Base-by-base conservation (phyloP, 2,888 invertebrate genomes). In the Drymonia ruficornis region DNA sequence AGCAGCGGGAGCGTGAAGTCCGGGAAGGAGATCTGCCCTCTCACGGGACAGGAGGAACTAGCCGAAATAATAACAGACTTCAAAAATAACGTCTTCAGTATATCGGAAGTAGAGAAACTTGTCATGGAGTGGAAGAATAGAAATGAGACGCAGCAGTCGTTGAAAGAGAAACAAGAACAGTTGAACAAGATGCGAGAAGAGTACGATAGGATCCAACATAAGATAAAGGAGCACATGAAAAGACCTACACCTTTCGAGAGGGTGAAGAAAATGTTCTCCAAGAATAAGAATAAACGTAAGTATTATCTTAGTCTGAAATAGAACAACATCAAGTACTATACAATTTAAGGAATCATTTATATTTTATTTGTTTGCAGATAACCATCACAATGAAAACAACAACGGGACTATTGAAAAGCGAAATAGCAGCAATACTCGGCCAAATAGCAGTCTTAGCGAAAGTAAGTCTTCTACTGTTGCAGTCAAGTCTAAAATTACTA, bases 61-160 rank as follows among this genome's bases (percentile, higher is more conserved):
- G 94, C 96, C 3, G 97, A 97, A 87, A 97, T 98, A 50, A 96
- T 98, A 80, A 96, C 96, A 76, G 97, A 97, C 75, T 97, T 97
- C 76, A 97, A 98, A 83, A 97, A 97, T 76, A 97, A 97, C 76
- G 97, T 97, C 3, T 96, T 97, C 66, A 96, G 96, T 0, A 96
- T 98, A 76, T 94, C 95, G 0, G 97, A 97, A 88, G 96, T 97
- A 0, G 97, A 97, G 82, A 95, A 96, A 68, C 89, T 98, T 50
- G 97, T 98, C 0, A 96, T 96, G 82, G 96, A 96, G 76, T 98
- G 98, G 98, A 95, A 95, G 74, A 97, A 96, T 70, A 94, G 97
- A 54, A 97, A 97, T 72, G 97, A 97, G 81, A 97, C 97, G 0
- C 96, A 97, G 72, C 96, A 96, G 73, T 97, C 97, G 1, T 94